A percentile compares a stretch with the other conserved stretches of the same genome.
phyloP scores from a whole-genome alignment of 2,113 vertebrate species.

The Candoia aspera region DNA sequence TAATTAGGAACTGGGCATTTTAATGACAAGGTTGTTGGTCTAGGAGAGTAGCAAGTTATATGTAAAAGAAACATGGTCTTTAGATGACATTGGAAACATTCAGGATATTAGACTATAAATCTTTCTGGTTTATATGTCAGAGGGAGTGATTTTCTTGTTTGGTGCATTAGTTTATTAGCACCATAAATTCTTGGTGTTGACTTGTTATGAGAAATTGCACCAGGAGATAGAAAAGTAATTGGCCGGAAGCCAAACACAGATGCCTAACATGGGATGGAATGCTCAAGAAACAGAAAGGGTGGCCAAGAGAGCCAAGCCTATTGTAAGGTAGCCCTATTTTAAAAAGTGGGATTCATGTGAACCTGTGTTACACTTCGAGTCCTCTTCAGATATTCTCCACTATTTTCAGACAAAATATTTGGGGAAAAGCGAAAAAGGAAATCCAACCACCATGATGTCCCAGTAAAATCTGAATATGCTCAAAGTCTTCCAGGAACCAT shows the following conservation, averaged over 20 bases:
- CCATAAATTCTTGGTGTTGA: constrained; percentile 23
- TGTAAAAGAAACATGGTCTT: not conserved
- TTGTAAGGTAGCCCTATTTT: not conserved
- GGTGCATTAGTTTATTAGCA: constrained; percentile 26
- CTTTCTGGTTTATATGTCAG: constrained; percentile 19
- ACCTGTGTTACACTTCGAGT: not conserved
- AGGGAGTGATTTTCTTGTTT: constrained; percentile 28
- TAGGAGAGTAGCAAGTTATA: not conserved
- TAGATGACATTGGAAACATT: constrained; percentile 4
- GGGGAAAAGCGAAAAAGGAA: not conserved
- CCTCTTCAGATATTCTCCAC: not conserved
- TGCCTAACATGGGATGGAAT: constrained; percentile 3
- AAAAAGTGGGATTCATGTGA: not conserved
- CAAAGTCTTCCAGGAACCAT: not conserved
- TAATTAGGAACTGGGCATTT: not conserved
- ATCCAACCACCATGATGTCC: not conserved
- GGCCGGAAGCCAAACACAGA: not conserved
- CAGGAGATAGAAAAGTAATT: constrained; percentile 18
- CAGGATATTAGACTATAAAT: constrained; percentile 34
- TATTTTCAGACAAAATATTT: not conserved
- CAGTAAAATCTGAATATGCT: not conserved
- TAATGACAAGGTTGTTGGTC: not conserved
- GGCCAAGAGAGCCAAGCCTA: not conserved
- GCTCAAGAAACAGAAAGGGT: not conserved
- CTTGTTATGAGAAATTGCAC: constrained; percentile 11